These are phyloP conservation scores for Pedetes capensis DNA, from an alignment of 2,113 vertebrate genomes.

Conservation along the genomic window DNA sequence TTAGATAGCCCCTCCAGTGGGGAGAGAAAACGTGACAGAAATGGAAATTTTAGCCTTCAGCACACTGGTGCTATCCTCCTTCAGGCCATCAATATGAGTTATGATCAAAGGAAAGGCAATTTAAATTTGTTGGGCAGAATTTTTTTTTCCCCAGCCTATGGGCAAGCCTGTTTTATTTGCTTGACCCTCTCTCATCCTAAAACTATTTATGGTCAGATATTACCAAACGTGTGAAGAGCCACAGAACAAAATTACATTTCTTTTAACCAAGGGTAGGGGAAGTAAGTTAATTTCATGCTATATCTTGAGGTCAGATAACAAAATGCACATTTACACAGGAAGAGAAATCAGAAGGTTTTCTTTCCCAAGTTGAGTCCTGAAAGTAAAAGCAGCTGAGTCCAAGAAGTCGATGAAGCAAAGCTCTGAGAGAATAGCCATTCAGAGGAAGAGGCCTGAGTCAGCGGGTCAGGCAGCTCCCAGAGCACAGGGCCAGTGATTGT, in stretches of 20 bases:
- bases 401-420: slow-evolving; percentile 55
- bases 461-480: not conserved
- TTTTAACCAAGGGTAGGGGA: slow-evolving; percentile 73
- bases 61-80: slow-evolving; percentile 45
- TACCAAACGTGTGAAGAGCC: slow-evolving; percentile 68
- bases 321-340: slow-evolving; percentile 64
- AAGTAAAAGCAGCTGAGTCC: slow-evolving; percentile 51
- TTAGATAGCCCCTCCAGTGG: slow-evolving; percentile 38
- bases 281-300: slow-evolving; percentile 77
- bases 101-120: slow-evolving; percentile 75
- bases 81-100: slow-evolving; percentile 59
- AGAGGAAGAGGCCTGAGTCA: not conserved
- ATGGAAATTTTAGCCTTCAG: slow-evolving; percentile 65
- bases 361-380: slow-evolving; percentile 59
- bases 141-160: slow-evolving; percentile 43
- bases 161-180: slow-evolving; percentile 74
- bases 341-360: slow-evolving; percentile 68
- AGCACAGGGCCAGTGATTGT: not conserved
- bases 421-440: not conserved
- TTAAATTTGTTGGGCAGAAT: slow-evolving; percentile 73
- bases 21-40: slow-evolving; percentile 58
- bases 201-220: slow-evolving; percentile 78
- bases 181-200: slow-evolving; percentile 71
- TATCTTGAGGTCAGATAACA: slow-evolving; percentile 75
- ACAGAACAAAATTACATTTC: slow-evolving; percentile 76